A percentile compares a stretch with the other conserved stretches of the same genome.
These are phyloP conservation scores for Cryptoprocta ferox DNA, from an alignment of 2,797 vertebrate genomes.

Conservation along the genomic window DNA sequence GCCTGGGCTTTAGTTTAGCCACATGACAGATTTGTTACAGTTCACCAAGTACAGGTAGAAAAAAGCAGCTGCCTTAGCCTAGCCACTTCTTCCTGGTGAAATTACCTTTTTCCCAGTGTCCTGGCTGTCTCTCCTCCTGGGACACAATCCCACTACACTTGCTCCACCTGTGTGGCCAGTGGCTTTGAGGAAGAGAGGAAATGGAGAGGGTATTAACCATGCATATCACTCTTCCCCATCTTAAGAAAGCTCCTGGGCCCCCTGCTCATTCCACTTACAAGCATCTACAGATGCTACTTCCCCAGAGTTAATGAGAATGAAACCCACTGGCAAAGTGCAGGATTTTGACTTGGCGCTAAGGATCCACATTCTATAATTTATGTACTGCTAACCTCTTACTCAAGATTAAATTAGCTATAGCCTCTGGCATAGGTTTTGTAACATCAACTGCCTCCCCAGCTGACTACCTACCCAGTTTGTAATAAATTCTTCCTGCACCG, in stretches of 20 bases:
- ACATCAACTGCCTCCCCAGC: not conserved
- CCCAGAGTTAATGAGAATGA: not conserved
- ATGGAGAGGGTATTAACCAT: not conserved
- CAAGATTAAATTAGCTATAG: not conserved
- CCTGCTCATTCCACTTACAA: not conserved
- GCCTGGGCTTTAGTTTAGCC: not conserved
- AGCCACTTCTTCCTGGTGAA: not conserved
- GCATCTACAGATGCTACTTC: not conserved
- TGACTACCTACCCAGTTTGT: not conserved
- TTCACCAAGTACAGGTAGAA: not conserved
- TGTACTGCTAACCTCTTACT: constrained; percentile 2
- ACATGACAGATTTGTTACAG: not conserved
- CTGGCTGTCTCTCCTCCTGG: not conserved
- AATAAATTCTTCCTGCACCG: not conserved
- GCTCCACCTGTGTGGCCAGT: not conserved
- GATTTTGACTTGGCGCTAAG: not conserved
- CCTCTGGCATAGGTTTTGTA: not conserved
- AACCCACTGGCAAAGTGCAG: not conserved
- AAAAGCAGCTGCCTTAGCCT: not conserved
- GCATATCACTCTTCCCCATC: not conserved
- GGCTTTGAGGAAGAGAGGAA: not conserved
- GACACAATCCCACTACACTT: not conserved
- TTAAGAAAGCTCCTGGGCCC: not conserved
- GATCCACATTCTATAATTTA: not conserved
- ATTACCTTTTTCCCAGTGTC: not conserved